A percentile compares a stretch with the other conserved stretches of the same genome.
These are phyloP conservation scores for Trematocara variabile DNA, from an alignment of 2,113 vertebrate species.

Conservation along the genomic window DNA sequence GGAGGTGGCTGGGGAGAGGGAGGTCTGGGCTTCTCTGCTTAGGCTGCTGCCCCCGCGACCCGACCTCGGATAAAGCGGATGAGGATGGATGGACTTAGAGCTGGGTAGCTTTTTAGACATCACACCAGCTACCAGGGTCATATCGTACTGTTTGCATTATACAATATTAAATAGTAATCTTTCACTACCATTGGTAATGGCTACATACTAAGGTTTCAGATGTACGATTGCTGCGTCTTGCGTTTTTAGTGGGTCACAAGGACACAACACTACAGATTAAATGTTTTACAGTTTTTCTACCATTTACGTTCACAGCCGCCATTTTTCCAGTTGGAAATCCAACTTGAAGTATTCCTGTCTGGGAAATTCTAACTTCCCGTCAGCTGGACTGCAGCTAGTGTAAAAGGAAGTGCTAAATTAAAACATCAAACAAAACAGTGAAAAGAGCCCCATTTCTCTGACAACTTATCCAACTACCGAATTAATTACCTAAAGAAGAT, in stretches of 20 bases:
- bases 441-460: neutral
- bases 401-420: neutral
- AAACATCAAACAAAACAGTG: neutral
- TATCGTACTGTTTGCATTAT: rapidly evolving
- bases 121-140: neutral
- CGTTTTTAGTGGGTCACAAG: neutral
- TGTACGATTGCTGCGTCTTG: neutral
- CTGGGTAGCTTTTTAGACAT: neutral
- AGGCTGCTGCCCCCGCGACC: no score
- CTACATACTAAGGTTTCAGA: neutral
- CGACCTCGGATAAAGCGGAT: no score
- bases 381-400: neutral
- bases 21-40: no score
- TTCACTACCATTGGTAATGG: neutral
- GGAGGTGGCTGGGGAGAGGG: no score
- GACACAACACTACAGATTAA: neutral
- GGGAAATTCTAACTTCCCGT: neutral
- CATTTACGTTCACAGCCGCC: rapidly evolving
- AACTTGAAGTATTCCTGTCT: neutral
- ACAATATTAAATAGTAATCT: neutral
- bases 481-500: neutral
- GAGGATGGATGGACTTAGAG: no score
- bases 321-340: neutral
- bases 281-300: neutral
- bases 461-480: neutral